Conservation (phyloP, 2,797 vertebrate species). For the Platyrinchus mystaceus region DNA sequence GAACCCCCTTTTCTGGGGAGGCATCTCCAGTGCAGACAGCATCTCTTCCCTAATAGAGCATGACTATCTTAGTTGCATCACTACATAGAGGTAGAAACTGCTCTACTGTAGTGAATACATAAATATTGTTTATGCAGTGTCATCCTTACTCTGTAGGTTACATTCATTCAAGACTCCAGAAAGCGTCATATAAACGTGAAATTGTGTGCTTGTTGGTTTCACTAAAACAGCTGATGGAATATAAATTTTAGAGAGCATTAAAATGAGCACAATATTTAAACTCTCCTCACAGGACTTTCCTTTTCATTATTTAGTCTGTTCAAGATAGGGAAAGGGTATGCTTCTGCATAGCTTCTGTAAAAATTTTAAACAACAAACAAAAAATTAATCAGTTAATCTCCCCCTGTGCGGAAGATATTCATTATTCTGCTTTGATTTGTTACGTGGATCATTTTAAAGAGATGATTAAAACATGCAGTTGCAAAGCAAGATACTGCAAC, state of each 20-base stretch:
- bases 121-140: conserved; percentile 3
- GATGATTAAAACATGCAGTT: background rate
- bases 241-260: conserved; percentile 26
- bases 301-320: conserved; percentile 19
- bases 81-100: background rate
- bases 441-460: background rate
- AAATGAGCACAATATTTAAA: conserved; percentile 47
- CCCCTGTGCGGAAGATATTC: background rate
- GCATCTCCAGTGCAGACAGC: background rate
- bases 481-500: background rate
- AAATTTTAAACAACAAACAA: background rate
- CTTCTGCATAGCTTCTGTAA: background rate
- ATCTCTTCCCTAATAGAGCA: background rate
- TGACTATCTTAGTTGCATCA: background rate
- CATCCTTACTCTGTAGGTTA: conserved; percentile 24
- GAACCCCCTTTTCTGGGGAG: background rate
- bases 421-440: background rate
- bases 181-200: conserved; percentile 40
- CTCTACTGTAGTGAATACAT: background rate
- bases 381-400: background rate
- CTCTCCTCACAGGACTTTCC: conserved; percentile 6
- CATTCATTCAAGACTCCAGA: conserved; percentile 26
- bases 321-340: background rate
- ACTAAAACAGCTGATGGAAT: conserved; percentile 25
- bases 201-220: conserved; percentile 16